Conservation (phyloP, 2,797 vertebrate genomes). For the Fistularia tabacaria region DNA sequence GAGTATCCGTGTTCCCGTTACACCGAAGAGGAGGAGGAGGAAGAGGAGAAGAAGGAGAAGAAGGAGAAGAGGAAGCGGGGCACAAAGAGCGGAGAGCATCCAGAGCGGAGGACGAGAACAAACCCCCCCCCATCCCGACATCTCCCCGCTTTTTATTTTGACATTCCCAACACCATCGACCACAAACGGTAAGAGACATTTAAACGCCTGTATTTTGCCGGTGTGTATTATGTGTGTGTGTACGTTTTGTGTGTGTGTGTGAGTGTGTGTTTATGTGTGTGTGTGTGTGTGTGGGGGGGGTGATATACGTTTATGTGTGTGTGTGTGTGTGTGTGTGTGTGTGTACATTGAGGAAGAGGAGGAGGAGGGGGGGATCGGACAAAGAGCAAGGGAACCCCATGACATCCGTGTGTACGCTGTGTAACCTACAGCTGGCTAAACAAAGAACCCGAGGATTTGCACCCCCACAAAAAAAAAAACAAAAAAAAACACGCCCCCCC, state of each 20-base stretch:
- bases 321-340: slow-evolving; percentile 24
- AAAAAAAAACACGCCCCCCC: slow-evolving; percentile 18
- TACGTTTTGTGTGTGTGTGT: slow-evolving; percentile 8
- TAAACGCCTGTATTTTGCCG: slow-evolving; percentile 1
- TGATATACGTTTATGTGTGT: too few species aligned
- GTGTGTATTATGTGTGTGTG: neutral
- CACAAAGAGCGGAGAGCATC: slow-evolving; percentile 69
- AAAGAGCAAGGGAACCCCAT: slow-evolving; percentile 74
- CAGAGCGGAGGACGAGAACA: slow-evolving; percentile 53
- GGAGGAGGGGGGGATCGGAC: slow-evolving; percentile 58
- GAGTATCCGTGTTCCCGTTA: slow-evolving; percentile 16
- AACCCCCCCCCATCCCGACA: slow-evolving; percentile 53
- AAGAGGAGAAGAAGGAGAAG: slow-evolving; percentile 27
- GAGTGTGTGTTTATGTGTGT: slow-evolving; percentile 42
- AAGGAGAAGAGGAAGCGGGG: slow-evolving; percentile 22
- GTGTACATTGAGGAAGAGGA: slow-evolving; percentile 59
- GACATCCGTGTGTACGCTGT: slow-evolving; percentile 69
- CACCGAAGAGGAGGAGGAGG: slow-evolving; percentile 24
- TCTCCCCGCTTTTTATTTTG: slow-evolving; percentile 20
- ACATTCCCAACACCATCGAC: slow-evolving; percentile 1
- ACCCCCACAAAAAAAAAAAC: slow-evolving; percentile 46
- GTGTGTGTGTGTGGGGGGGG: slow-evolving; percentile 44
- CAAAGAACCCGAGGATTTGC: slow-evolving; percentile 73
- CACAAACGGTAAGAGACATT: slow-evolving; percentile 38
- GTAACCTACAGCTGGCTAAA: slow-evolving; percentile 77